Base-by-base conservation (phyloP, 2,797 vertebrate genomes). In the Chloroceryle inda region DNA sequence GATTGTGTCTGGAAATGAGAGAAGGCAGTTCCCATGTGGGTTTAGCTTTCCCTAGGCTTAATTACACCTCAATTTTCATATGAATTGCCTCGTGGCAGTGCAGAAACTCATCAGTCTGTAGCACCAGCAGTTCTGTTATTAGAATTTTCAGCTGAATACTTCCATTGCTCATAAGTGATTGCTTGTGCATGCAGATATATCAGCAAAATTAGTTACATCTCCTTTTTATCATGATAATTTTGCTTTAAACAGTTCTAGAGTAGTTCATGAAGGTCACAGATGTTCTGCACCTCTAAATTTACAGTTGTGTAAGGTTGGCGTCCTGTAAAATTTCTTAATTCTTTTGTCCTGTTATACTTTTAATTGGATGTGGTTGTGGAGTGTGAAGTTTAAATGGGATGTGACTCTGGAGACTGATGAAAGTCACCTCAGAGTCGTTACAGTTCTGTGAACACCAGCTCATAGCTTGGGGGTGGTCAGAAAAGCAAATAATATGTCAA, bases 21-120 rank as follows among this genome's bases (percentile, higher is more conserved):
- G 45, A 40, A 67, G 49, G 27, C 53, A 1, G 0, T 31, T 49
- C 49, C 31, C 13, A 8, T 13, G 37, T 1, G 2, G 59, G 22
- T 42, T 74, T 79, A n/a, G 52, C 47, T 62, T 68, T 62, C 18
- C 15, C 13, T 22, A 10, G 53, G 53, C 22, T 63, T 79, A 53
- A n/a, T 49, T 56, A 56, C 1, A 1, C n/a, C 42, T 33, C 31
- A 40, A 13, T 35, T 21, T 73, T 49, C 33, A 9, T 23, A 15
- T 15, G 49, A 29, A 33, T 44, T 49, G 4, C 53, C 31, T 68
- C 42, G 5, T 8, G 23, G 42, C 14, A 20, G 13, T 26, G 10
- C 22, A 33, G 56, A 75, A 58, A 52, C 29, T 27, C 22, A 38
- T 20, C 20, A 13, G 11, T 38, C 56, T 24, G 7, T 26, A 45